Evolutionary conservation across 1,140 invertebrate genomes (phyloP), one percentile per base, ranked within the genome.

Genomic region (Drosophila subobscura): DNA sequence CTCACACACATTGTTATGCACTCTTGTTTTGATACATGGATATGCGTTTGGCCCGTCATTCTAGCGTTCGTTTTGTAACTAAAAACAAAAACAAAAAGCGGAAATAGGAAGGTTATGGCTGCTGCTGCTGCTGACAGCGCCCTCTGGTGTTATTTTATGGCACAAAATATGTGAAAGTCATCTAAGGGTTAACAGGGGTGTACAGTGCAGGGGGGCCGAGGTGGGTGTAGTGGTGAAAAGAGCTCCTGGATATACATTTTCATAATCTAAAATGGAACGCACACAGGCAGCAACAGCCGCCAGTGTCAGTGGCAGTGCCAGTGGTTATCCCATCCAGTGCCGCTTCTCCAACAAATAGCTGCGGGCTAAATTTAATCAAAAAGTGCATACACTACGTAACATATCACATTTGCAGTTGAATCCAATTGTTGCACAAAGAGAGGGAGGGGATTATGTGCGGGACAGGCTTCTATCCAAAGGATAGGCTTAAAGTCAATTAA

Each of bases 91-190:
- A 37, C 33, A 37, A 77, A 83, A 83, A 83, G 67, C 79, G 79
- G 80, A 84, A 72, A 77, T 83, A 72, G 76, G 72, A 60, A 72
- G 79, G 79, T 79, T 84, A 79, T 84, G 33, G 33, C 33, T 37
- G 33, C 33, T 33, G 33, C 29, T 37, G 79, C 63, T 79, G 72
- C 80, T 84, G 79, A 84, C 80, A 84, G 79, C 75, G 79, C 76
- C 79, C 79, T 84, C 72, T 83, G 80, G 75, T 84, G 80, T 84
- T 84, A 79, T 84, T 84, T 84, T 75, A 84, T 84, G 55, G 72
- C 67, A 37, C 33, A 84, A 72, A 84, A 84, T 72, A 83, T 83
- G 72, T 77, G 72, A 71, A 65, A 67, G 56, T 57, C 42, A 68
- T 56, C 44, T 52, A 41, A 7, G 33, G 49, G 29, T 25, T 20